phyloP scores from a whole-genome alignment of 2,797 vertebrate species.

The Graptemys geographica region DNA sequence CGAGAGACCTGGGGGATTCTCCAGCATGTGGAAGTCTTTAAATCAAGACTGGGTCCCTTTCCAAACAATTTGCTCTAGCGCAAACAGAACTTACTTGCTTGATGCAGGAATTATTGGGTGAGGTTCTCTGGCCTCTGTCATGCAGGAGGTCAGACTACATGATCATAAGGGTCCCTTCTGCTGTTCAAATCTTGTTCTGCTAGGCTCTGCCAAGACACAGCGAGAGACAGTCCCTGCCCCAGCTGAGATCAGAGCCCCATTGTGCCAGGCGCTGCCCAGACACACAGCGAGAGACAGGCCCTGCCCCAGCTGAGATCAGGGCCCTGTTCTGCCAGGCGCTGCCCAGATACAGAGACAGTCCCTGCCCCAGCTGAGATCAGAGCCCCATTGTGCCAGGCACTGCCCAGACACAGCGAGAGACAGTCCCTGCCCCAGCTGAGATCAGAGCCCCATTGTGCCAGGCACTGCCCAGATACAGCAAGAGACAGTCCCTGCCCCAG shows the following conservation, averaged over 20 bases:
- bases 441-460: background rate
- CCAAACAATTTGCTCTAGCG: background rate
- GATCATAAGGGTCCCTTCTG: background rate
- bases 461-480: too few species aligned
- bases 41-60: background rate
- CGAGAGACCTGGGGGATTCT: background rate
- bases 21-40: background rate
- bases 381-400: background rate
- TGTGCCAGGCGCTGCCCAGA: too few species aligned
- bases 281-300: too few species aligned
- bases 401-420: too few species aligned
- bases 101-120: background rate
- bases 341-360: too few species aligned
- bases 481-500: fast-evolving
- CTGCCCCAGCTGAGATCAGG: background rate
- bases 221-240: too few species aligned
- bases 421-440: background rate
- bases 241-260: too few species aligned
- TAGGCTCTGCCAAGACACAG: too few species aligned
- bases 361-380: background rate
- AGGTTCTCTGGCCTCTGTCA: background rate
- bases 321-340: background rate
- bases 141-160: background rate
- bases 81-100: too few species aligned
- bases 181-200: background rate